Evolutionary conservation across 2,888 invertebrate species (phyloP), one percentile per base, ranked within the genome.

Genomic region (Steinernema scapterisci): DNA sequence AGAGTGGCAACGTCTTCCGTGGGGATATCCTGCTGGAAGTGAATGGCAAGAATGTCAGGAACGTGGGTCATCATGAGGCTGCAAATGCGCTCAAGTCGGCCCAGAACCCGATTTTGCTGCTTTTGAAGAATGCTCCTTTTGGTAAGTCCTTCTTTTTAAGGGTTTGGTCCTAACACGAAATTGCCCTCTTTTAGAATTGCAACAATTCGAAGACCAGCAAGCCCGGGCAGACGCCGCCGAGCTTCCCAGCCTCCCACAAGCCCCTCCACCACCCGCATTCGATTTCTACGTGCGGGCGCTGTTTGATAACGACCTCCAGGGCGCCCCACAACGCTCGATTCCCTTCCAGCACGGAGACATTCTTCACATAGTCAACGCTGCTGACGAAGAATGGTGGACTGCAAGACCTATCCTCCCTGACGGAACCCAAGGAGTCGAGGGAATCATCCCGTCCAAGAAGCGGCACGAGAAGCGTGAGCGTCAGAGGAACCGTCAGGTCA

Each of bases 341-440:
- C 93, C 95, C 44, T 99, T 99, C 90, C 92, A 93, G 87, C 96
- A 97, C 88, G 99, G 99, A 70, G 97, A 99, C 89, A 96, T 99
- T 82, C 90, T 99, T 78, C 97, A 99, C 89, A 97, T 99, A 78
- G 96, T 95, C 80, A 99, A 99, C 89, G 97, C 97, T 76, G 94
- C 95, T 76, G 99, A 99, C 89, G 97, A 99, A 89, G 97, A 99
- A 88, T 99, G 99, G 99, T 99, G 99, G 99, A 97, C 97, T 89
- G 87, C 86, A 19, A 77, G 85, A 72, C 81, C 79, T 56, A 78
- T 86, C 48, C 73, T 78, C 1, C 84, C 84, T 0, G 83, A 80
- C 46, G 85, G 85, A 46, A 84, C 86, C 19, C 85, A 86, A 54
- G 81, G 81, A 19, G 75, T 79, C 0, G 86, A 86, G 45, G 85